Evolutionary conservation across 2,797 vertebrate genomes (phyloP).

Genomic region (Chelidonichthys spinosus): DNA sequence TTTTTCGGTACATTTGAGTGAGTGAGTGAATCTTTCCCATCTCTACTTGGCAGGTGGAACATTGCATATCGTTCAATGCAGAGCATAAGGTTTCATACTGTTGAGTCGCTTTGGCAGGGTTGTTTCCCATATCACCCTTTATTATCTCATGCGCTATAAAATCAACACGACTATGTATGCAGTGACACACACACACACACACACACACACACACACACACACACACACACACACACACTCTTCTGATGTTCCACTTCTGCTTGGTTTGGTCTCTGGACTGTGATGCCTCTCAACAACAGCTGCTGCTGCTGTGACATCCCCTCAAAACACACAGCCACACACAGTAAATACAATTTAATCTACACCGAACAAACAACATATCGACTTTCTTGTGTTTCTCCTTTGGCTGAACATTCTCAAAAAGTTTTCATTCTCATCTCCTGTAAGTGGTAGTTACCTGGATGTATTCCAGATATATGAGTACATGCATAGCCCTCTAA

Average conservation of each 20-base stretch:
- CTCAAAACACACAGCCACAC: background rate
- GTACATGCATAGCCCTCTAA: background rate
- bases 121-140: background rate
- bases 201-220: background rate
- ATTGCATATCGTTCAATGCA: background rate
- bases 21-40: too few species aligned
- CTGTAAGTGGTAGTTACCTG: background rate
- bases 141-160: background rate
- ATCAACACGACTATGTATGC: background rate
- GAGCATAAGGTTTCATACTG: constrained; percentile 24
- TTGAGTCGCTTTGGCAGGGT: background rate
- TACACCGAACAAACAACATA: background rate
- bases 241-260: constrained; percentile 47
- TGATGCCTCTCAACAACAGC: constrained; percentile 46
- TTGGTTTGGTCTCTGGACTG: constrained; percentile 23
- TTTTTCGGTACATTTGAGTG: too few species aligned
- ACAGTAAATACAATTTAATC: background rate
- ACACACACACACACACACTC: background rate
- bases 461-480: background rate
- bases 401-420: background rate
- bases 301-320: constrained; percentile 48
- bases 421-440: background rate
- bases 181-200: background rate
- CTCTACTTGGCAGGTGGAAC: constrained; percentile 25
- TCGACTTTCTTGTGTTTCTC: fast-evolving